These are phyloP conservation scores for Echinops telfairi DNA, from an alignment of 2,113 vertebrate species.

Conservation along the genomic window DNA sequence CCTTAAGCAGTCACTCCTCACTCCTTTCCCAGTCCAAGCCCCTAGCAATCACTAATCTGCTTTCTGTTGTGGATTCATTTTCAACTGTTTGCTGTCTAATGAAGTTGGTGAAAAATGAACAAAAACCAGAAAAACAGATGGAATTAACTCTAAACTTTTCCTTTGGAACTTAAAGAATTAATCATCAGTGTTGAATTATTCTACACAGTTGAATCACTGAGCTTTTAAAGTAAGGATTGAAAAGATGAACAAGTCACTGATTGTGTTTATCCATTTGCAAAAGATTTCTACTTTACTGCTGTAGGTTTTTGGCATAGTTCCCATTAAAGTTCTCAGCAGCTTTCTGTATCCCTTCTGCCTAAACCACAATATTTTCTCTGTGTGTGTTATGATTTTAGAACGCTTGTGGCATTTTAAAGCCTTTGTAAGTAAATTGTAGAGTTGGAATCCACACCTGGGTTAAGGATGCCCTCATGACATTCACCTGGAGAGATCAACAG, in stretches of 20 bases:
- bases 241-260: slow-evolving; percentile 1
- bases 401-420: neutral
- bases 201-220: neutral
- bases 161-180: slow-evolving; percentile 31
- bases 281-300: slow-evolving; percentile 5
- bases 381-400: slow-evolving; percentile 31
- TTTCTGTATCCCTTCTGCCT: neutral
- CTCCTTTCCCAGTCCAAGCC: neutral
- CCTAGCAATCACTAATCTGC: slow-evolving; percentile 12
- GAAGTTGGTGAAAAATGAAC: slow-evolving; percentile 40
- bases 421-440: neutral
- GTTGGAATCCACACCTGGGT: neutral
- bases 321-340: neutral
- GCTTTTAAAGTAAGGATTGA: neutral
- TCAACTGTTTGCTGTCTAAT: slow-evolving; percentile 56
- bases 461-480: neutral
- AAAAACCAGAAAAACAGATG: neutral
- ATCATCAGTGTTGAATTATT: slow-evolving; percentile 11
- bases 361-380: neutral
- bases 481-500: neutral
- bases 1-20: slow-evolving; percentile 2
- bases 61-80: slow-evolving; percentile 47
- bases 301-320: slow-evolving; percentile 48
- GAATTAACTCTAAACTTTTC: slow-evolving; percentile 38
- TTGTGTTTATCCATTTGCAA: slow-evolving; percentile 17